Base-by-base conservation (phyloP, 2,113 vertebrate genomes). In the Stegostoma tigrinum region DNA sequence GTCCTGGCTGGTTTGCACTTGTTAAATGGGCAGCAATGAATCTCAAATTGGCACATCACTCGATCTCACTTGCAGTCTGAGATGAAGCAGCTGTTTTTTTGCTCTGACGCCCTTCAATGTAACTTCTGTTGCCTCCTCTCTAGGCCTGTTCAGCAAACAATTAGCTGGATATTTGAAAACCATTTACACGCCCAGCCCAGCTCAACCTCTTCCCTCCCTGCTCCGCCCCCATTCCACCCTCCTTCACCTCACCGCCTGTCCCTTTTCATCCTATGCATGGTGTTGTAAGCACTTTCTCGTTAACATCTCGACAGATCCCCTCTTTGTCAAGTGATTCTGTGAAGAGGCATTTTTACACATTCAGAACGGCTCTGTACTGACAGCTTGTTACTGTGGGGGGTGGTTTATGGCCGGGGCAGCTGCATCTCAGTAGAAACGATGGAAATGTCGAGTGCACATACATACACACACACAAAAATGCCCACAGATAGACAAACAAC, bases 271-370 rank as follows among this genome's bases (percentile, higher is more conserved):
- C 30, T 55, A 61, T 61, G 61, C 87, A 61, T 90, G 52, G 52
- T 34, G 87, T 14, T 61, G 27, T 30, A 48, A 87, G 24, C 19
- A 23, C 8, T 90, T 64, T 61, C 87, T 61, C 52, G 87, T 61
- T 61, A 90, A 90, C 87, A 90, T 64, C 52, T 34, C 14, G 3
- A 61, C 87, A 90, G 52, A 90, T 30, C 12, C 87, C 0, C 27
- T 90, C 87, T 90, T 55, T 90, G 52, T 34, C 2, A 52, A 61
- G 52, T 34, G 52, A 0, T 5, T 90, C 30, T 87, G 87, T 90
- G 30, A 90, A 90, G 87, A 90, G 87, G 87, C 87, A 34, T 83
- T 61, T 61, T 90, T 90, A 90, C 30, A 90, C 87, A 90, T 64
- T 55, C 52, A 64, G 64, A 90, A 27, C 52, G 15, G 38, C 23